phyloP scores from a whole-genome alignment of 2,797 vertebrate genomes.

The Pseudochromis fuscus region DNA sequence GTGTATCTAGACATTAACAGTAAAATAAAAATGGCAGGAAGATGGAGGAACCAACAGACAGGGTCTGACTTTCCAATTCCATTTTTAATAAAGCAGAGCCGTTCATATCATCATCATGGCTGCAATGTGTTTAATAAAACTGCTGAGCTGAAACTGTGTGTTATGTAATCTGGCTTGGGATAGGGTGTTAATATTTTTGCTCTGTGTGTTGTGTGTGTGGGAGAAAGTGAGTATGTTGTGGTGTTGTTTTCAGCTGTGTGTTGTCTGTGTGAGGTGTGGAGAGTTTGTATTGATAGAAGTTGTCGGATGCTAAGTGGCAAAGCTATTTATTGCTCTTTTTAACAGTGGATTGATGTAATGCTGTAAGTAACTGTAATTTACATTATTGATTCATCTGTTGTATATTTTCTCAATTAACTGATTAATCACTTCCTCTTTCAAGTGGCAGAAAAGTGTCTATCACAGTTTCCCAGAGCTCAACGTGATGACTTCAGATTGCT shows the following conservation, averaged over 20 bases:
- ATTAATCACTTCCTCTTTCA: not conserved
- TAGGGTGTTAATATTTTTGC: conserved; percentile 29
- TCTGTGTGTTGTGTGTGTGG: conserved; percentile 30
- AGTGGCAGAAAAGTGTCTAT: not conserved
- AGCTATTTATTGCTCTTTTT: conserved; percentile 28
- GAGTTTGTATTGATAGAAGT: conserved; percentile 21
- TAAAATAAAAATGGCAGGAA: not conserved
- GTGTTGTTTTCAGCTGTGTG: not conserved
- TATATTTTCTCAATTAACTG: not conserved
- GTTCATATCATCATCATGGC: conserved; percentile 13
- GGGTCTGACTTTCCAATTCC: not conserved
- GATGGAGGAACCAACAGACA: conserved; percentile 4
- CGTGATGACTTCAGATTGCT: not conserved
- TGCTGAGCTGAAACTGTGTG: conserved; percentile 20
- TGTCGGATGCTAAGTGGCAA: conserved; percentile 19
- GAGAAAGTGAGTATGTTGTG: conserved; percentile 34
- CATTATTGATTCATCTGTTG: not conserved
- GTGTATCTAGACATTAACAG: not conserved
- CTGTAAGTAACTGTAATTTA: not conserved
- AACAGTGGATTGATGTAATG: conserved; percentile 10
- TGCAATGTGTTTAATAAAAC: conserved; percentile 37
- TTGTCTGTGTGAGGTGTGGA: not conserved
- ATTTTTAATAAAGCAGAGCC: conserved; percentile 37
- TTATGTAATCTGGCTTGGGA: conserved; percentile 41
- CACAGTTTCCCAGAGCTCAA: not conserved